These are phyloP conservation scores for Pelusios castaneus DNA, from an alignment of 2,113 vertebrate genomes.

Conservation along the genomic window DNA sequence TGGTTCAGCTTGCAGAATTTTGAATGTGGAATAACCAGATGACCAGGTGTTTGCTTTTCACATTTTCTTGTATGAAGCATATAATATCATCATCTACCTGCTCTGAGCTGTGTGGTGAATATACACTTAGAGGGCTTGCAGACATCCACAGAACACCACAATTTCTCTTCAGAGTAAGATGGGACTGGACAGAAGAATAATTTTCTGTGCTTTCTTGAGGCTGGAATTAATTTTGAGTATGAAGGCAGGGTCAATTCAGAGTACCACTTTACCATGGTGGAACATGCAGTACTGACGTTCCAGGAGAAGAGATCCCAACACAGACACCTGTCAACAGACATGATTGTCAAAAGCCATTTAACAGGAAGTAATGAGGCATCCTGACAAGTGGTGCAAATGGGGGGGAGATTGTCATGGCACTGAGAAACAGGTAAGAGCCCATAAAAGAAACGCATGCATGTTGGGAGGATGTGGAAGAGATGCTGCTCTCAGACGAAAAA, in stretches of 20 bases:
- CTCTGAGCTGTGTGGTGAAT: background rate
- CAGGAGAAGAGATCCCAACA: background rate
- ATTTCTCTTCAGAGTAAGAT: background rate
- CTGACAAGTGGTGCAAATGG: background rate
- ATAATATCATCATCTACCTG: background rate
- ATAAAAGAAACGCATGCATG: background rate
- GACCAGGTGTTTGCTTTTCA: background rate
- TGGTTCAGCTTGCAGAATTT: background rate
- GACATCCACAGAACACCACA: background rate
- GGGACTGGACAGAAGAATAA: background rate
- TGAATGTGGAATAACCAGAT: background rate
- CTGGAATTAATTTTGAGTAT: background rate
- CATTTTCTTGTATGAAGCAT: background rate
- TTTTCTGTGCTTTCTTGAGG: background rate
- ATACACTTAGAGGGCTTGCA: background rate
- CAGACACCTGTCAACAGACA: background rate
- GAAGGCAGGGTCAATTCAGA: background rate
- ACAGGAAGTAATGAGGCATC: background rate
- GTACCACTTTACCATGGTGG: background rate
- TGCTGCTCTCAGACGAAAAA: background rate
- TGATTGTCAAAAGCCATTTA: background rate
- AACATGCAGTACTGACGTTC: background rate
- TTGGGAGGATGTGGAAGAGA: background rate
- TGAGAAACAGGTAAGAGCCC: background rate
- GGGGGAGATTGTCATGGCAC: background rate